Evolutionary conservation across 1,140 invertebrate genomes (phyloP), one percentile per base, ranked within the genome.

Genomic region (Drosophila guanche): DNA sequence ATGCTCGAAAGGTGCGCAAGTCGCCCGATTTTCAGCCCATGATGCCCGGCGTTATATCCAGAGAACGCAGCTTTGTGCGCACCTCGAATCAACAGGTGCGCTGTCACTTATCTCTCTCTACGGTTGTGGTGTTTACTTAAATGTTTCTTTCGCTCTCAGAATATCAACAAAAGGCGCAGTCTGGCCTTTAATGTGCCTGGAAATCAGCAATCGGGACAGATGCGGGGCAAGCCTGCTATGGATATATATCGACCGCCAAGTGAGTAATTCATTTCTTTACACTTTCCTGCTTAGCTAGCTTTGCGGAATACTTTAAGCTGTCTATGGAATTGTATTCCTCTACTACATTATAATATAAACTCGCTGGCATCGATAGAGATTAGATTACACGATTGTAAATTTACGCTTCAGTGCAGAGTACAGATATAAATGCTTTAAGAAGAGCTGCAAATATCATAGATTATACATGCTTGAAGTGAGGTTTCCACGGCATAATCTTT

Each of bases 191-290:
- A 91, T 72, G 79, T 91, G 50, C 88, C 89, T 8, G 80, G 75
- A 25, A 90, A 79, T 67, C 84, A 88, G 40, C 55, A 68, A 23
- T 75, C 78, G 25, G 90, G 84, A 62, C 90, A 91, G 65, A 83
- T 91, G 54, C 72, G 94, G 85, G 93, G 93, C 50, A 97, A 97
- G 92, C 96, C 96, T 5, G 96, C 95, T 22, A 94, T 97, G 91
- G 96, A 97, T 93, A 96, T 97, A 78, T 97, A 97, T 91, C 94
- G 96, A 86, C 96, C 96, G 20, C 96, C 96, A 90, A 97, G 96
- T 96, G 92, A 93, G 92, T 93, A 20, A 37, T 37, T 3, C 10
- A 12, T 37, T 33, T 48, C 8, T 23, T 48, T 43, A 14, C 23
- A 62, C 25, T 57, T 61, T 1, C 46, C 29, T 47, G 76, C 76